phyloP scores from a whole-genome alignment of 2,113 vertebrate genomes.

The Lamprologus callipterus region DNA sequence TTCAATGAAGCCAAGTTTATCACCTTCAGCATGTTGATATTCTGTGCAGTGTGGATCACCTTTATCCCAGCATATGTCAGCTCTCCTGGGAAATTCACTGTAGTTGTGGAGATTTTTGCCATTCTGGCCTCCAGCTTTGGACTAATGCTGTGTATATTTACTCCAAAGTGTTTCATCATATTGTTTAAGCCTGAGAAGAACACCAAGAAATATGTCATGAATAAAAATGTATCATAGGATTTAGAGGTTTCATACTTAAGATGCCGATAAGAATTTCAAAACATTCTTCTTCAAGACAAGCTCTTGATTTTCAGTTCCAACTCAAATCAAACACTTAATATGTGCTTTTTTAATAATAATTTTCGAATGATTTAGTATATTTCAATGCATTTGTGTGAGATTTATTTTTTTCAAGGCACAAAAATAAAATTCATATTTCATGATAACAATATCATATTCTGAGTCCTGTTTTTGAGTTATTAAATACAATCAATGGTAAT shows the following conservation, averaged over 20 bases:
- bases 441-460: neutral
- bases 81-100: too few species aligned
- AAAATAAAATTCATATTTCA: neutral
- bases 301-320: neutral
- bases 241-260: neutral
- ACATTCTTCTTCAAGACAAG: neutral
- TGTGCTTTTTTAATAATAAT: neutral
- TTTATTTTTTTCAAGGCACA: neutral
- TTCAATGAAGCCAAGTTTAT: fast-evolving
- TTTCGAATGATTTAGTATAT: neutral
- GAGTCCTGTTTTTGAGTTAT: neutral
- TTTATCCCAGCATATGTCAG: neutral
- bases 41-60: neutral
- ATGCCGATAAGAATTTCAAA: neutral
- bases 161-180: conserved; percentile 53
- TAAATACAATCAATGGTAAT: neutral
- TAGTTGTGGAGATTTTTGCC: too few species aligned
- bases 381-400: neutral
- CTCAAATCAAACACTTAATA: neutral
- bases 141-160: conserved; percentile 27
- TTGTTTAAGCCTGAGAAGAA: neutral
- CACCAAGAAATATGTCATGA: conserved; percentile 15
- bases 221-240: neutral
- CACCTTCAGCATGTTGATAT: fast-evolving
- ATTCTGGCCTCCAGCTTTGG: too few species aligned